A percentile compares a stretch with the other conserved stretches of the same genome.
phyloP scores from a whole-genome alignment of 2,888 invertebrate species.

The Herminia tarsipennalis region DNA sequence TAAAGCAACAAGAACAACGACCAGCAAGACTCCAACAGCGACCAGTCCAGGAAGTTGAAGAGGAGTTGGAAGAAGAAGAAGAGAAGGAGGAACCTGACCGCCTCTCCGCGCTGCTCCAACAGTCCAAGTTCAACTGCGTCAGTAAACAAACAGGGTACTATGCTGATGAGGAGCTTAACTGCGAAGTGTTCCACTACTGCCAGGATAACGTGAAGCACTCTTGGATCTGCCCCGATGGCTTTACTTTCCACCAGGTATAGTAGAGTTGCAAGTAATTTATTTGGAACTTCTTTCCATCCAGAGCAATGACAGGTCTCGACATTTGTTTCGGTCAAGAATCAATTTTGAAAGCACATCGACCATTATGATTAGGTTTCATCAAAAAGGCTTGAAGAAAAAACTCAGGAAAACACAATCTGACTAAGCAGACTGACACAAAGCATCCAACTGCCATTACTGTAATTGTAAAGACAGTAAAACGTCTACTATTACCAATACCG shows the following conservation, averaged over 20 bases:
- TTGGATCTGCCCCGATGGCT: constrained; percentile 97
- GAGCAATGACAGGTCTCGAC: too few relatives aligned
- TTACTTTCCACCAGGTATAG: constrained; percentile 94
- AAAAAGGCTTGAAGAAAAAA: too few relatives aligned
- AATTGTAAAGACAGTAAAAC: too few relatives aligned
- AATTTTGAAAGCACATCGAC: neutral
- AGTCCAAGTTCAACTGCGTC: constrained; percentile 93
- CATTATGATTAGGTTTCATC: too few relatives aligned
- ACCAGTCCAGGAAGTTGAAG: constrained; percentile 64
- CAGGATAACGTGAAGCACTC: constrained; percentile 95
- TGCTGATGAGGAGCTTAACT: constrained; percentile 94
- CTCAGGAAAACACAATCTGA: too few relatives aligned
- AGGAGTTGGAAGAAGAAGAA: constrained; percentile 89
- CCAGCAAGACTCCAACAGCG: constrained; percentile 64
- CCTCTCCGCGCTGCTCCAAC: constrained; percentile 90
- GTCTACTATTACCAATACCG: too few relatives aligned
- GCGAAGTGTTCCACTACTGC: constrained; percentile 97
- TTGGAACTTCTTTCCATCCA: too few relatives aligned
- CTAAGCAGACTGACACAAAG: too few relatives aligned
- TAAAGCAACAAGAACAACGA: constrained; percentile 59
- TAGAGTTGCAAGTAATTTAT: too few relatives aligned
- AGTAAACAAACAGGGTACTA: constrained; percentile 95
- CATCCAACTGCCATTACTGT: too few relatives aligned
- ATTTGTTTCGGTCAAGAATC: too few relatives aligned
- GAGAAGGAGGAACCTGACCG: constrained; percentile 95